Conservation (phyloP, 2,888 invertebrate genomes). For the Therioaphis trifolii region DNA sequence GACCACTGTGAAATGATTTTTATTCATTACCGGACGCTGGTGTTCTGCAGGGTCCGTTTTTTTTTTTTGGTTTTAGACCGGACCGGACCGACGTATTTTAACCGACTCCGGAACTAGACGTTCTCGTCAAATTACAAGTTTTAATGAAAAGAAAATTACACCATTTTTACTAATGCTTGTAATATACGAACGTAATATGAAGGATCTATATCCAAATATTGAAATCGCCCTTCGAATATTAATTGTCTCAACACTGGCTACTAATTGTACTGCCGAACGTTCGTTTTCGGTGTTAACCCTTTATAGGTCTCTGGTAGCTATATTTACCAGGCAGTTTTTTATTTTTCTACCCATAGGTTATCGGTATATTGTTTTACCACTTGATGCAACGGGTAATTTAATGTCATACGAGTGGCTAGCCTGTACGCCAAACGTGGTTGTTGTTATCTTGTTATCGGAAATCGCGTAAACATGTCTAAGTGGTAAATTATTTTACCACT, state of each 20-base stretch:
- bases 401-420: neutral
- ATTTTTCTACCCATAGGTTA: slow-evolving; percentile 12
- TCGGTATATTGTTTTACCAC: slow-evolving; percentile 26
- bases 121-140: neutral
- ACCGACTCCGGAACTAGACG: too few relatives aligned
- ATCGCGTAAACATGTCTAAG: neutral
- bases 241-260: slow-evolving; percentile 3
- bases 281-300: neutral
- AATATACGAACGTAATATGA: slow-evolving; percentile 12
- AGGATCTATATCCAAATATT: neutral
- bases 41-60: too few relatives aligned
- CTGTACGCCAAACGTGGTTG: neutral
- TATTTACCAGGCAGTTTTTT: slow-evolving; percentile 29
- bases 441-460: neutral
- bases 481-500: slow-evolving; percentile 27
- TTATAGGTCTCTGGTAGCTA: slow-evolving; percentile 25
- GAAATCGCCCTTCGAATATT: slow-evolving; percentile 12
- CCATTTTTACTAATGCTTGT: neutral
- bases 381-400: slow-evolving; percentile 7
- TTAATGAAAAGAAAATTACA: neutral
- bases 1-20: too few relatives aligned
- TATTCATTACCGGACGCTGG: too few relatives aligned
- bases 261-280: neutral
- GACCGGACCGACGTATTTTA: too few relatives aligned
- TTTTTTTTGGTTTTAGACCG: too few relatives aligned